These are phyloP conservation scores for Datnioides undecimradiatus DNA, from an alignment of 2,113 vertebrate species.

Conservation along the genomic window DNA sequence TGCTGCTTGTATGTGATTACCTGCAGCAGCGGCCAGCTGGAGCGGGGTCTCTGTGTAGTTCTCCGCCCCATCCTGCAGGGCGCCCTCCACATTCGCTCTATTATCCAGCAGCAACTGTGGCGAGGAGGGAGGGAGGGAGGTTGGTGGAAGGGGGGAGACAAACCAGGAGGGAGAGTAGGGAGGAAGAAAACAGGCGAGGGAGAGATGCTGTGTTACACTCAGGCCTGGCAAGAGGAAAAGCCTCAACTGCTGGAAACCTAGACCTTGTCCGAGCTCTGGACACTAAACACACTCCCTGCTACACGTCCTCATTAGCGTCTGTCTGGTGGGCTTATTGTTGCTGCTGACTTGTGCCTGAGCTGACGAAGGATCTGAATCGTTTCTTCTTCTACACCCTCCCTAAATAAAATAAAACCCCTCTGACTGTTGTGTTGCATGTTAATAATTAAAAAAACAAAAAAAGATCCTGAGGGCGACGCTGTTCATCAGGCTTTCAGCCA, in stretches of 20 bases:
- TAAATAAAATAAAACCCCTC: slow-evolving; percentile 13
- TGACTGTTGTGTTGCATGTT: slow-evolving; percentile 35
- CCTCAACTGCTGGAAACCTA: slow-evolving; percentile 49
- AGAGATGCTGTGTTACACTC: slow-evolving; percentile 50
- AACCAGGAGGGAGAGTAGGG: background rate
- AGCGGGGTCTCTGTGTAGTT: slow-evolving; percentile 86
- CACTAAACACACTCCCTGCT: slow-evolving; percentile 30
- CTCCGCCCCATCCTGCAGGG: slow-evolving; percentile 83
- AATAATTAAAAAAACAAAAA: slow-evolving; percentile 46
- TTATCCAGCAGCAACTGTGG: slow-evolving; percentile 85
- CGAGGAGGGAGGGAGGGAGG: background rate
- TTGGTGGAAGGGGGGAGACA: slow-evolving; percentile 1
- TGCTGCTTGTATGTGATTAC: slow-evolving; percentile 52
- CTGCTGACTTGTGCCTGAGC: slow-evolving; percentile 13
- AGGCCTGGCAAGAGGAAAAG: slow-evolving; percentile 28
- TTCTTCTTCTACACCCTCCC: background rate
- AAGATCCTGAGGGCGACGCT: slow-evolving; percentile 26
- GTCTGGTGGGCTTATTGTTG: slow-evolving; percentile 22
- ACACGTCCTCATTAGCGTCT: slow-evolving; percentile 33
- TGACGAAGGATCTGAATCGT: slow-evolving; percentile 2
- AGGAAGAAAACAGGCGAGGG: slow-evolving; percentile 41
- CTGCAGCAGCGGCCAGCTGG: slow-evolving; percentile 86
- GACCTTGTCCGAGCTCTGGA: slow-evolving; percentile 16
- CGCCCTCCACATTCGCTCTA: slow-evolving; percentile 82
- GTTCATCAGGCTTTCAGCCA: slow-evolving; percentile 37